Percentiles rank a stretch among this genome's conserved stretches.
Evolutionary conservation across 2,113 vertebrate species (phyloP).

Genomic region (rabbit (Oryctolagus cuniculus)): mOryCun1.1 NC_091433.1:98972501-98973000

Average conservation of each 20-base stretch:
- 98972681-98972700: not conserved
- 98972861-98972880: no score
- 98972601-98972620: not conserved
- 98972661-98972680: not conserved
- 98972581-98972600: not conserved
- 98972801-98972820: no score
- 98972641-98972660: not conserved
- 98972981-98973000: no score
- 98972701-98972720: slow-evolving; percentile 31
- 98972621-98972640: not conserved
- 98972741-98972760: slow-evolving; percentile 1
- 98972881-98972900: no score
- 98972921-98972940: no score
- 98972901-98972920: no score
- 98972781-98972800: no score
- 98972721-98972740: not conserved
- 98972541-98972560: not conserved
- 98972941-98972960: no score
- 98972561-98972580: not conserved
- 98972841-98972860: no score
- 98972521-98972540: not conserved
- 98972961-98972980: no score
- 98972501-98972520: not conserved
- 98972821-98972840: no score
- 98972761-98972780: not conserved